Evolutionary conservation across 2,113 vertebrate genomes (phyloP).

Genomic region (Lathamus discolor): DNA sequence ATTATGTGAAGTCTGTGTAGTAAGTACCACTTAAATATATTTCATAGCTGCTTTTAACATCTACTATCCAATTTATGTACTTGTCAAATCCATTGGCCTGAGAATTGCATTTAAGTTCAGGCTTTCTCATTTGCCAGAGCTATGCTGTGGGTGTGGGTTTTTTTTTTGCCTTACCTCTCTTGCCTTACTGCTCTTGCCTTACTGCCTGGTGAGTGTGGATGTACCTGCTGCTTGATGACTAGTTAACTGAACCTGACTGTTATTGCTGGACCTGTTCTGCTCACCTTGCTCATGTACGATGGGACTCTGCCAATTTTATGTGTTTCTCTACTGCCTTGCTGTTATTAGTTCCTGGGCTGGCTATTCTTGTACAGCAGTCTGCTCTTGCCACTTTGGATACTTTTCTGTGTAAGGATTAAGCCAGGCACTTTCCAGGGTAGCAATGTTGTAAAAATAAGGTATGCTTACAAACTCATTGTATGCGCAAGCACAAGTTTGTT

Average conservation of each 20-base stretch:
- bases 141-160: too few species aligned
- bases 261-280: neutral
- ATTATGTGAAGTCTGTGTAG: neutral
- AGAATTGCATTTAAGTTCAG: neutral
- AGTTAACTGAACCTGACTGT: neutral
- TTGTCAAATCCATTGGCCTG: neutral
- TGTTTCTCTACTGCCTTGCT: neutral
- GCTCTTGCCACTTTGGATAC: neutral
- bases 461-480: neutral
- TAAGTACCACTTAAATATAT: neutral
- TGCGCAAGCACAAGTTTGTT: neutral
- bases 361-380: neutral
- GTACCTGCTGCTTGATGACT: fast-evolving
- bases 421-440: neutral
- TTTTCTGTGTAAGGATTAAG: neutral
- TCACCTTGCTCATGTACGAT: neutral
- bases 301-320: neutral
- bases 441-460: neutral
- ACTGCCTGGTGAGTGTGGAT: neutral
- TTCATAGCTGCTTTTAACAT: neutral
- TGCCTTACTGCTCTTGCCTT: neutral
- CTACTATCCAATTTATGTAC: neutral
- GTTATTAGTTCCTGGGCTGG: neutral
- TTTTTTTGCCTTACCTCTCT: neutral
- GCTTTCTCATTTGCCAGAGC: fast-evolving